Percentiles rank a stretch among this genome's conserved stretches.
Evolutionary conservation across 2,888 invertebrate genomes (phyloP).

Genomic region (Homarus gammarus): DNA sequence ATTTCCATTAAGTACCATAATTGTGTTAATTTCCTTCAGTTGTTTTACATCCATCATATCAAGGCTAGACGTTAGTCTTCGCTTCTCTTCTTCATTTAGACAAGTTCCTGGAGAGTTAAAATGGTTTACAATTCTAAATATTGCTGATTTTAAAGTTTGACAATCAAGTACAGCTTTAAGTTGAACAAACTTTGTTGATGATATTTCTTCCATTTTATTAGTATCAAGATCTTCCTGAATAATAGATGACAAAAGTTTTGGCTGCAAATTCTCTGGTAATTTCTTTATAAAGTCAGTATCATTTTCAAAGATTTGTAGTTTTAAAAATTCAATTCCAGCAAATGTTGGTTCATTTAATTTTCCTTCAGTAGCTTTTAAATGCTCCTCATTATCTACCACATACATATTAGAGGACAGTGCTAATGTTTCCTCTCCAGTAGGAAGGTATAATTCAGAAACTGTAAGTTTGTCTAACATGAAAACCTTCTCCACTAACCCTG

Average conservation of each 20-base stretch:
- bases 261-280: constrained; percentile 26
- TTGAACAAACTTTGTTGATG: neutral
- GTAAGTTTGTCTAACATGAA: neutral
- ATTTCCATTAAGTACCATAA: neutral
- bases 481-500: neutral
- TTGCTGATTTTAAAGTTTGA: constrained; percentile 6
- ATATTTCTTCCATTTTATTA: neutral
- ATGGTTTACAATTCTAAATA: constrained; percentile 43
- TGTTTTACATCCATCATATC: constrained; percentile 7
- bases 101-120: neutral
- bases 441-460: constrained; percentile 24
- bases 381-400: constrained; percentile 44
- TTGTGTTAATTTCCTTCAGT: neutral
- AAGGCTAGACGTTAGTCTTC: constrained; percentile 3
- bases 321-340: constrained; percentile 2
- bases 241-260: constrained; percentile 31
- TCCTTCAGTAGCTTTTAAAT: neutral
- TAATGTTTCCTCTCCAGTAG: constrained; percentile 1
- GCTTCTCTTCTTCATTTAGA: neutral
- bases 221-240: constrained; percentile 7
- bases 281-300: constrained; percentile 13
- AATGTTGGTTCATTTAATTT: constrained; percentile 30
- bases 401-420: constrained; percentile 29
- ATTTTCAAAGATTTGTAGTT: neutral
- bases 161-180: neutral